Evolutionary conservation across 2,113 vertebrate species (phyloP), one percentile per base, ranked within the genome.

Genomic region (Ctenodactylus gundi): DNA sequence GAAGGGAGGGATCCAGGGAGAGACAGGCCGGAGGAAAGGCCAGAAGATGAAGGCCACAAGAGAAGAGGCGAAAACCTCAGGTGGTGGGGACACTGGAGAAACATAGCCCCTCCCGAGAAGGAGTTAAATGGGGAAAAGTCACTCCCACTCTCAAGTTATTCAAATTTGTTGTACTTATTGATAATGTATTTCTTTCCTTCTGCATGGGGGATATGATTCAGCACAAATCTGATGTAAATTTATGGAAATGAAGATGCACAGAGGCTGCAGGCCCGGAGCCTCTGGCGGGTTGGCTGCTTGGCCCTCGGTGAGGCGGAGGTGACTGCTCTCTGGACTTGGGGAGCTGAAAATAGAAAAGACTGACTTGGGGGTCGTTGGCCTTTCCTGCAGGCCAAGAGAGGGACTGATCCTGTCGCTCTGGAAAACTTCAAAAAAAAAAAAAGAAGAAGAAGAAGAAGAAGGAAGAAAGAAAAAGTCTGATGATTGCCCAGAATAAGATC

Each of bases 211-310:
- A 51, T 75, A 90, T 97, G 97, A 97, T 86, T 97, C 97, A 97
- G 97, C 96, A 97, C 94, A 97, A 95, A 97, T 93, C 72, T 80
- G 85, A 97, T 97, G 97, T 92, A 96, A 97, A 97, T 97, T 95
- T 97, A 97, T 97, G 97, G 95, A 97, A 97, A 97, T 97, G 12
- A 0, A 60, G 88, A 68, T 70, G 85, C 93, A 70, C 81, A 62
- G 83, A 93, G 39, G 65, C 95, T 60, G 76, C 44, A 41, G 92
- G 86, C 85, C 36, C n/a, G 1, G 18, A n/a, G 90, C 82, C 17
- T 65, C 90, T 6, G 46, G 84, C 27, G 0, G 91, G 92, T 51
- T 65, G 78, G 60, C 93, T 75, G 94, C 14, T 0, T 49, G 90
- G 96, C 88, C 94, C 81, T 90, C 41, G 0, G 49, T 0, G 2